Evolutionary conservation across 2,797 vertebrate genomes (phyloP).

Genomic region (Myotis myotis): DNA sequence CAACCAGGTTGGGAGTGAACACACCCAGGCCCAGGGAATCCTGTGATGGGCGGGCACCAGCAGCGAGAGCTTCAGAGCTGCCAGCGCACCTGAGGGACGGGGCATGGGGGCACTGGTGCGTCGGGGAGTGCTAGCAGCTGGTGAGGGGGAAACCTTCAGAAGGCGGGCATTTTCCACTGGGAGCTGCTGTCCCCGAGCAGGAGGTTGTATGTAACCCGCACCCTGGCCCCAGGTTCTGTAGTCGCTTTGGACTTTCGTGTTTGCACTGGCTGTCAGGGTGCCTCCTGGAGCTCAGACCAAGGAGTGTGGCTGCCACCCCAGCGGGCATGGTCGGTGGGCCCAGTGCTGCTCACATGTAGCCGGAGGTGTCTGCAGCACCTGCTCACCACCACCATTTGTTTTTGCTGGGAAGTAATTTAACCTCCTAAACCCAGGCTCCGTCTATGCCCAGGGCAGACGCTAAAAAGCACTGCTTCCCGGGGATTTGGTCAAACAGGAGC

Average conservation of each 20-base stretch:
- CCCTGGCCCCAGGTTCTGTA: background rate
- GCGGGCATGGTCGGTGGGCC: accelerated
- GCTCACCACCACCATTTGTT: background rate
- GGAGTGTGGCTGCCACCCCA: background rate
- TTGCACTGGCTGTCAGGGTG: background rate
- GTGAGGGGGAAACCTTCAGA: slow-evolving; percentile 23
- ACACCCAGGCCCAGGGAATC: background rate
- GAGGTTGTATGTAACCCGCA: background rate
- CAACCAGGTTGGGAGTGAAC: background rate
- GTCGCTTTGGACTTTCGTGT: background rate
- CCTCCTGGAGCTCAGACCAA: background rate
- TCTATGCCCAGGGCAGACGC: background rate
- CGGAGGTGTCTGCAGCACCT: background rate
- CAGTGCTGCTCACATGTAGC: background rate
- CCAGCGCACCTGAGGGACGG: background rate
- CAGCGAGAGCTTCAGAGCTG: background rate
- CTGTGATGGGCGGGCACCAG: background rate
- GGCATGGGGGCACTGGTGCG: accelerated
- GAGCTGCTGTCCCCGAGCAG: background rate
- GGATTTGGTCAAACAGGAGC: background rate
- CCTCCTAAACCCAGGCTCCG: background rate
- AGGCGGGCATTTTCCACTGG: slow-evolving; percentile 59
- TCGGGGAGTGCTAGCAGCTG: slow-evolving; percentile 40
- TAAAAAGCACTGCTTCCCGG: background rate
- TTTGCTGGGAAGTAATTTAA: background rate